Base-by-base conservation (phyloP, 2,113 vertebrate species). In the Caretta caretta region DNA sequence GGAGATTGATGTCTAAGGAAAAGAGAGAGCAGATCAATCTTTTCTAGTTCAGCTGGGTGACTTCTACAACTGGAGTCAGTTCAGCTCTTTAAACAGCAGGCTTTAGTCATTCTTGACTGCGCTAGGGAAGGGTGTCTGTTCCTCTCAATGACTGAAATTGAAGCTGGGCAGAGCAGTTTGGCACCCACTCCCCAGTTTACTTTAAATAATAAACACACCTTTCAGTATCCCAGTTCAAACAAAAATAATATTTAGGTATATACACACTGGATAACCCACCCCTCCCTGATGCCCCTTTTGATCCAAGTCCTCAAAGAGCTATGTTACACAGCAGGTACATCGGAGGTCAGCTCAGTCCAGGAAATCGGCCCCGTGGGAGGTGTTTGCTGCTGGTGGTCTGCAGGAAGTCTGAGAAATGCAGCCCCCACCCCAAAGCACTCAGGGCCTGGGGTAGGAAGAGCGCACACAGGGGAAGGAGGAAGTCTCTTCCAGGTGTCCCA, bases 241-340 rank as follows among this genome's bases (percentile, higher is more conserved):
- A 93, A 96, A 93, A 97, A 86, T 93, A 95, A 94, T 94, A 46
- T 78, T 97, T 96, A 96, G 81, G 92, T 97, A 97, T 97, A 95
- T 97, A 98, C 97, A 97, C 90, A 90, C 96, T 86, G 83, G 83
- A 94, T 25, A 49, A 83, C 84, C 89, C 76, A 83, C 62, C 86
- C 93, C 88, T 93, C 89, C 75, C 54, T 24, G 90, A 69, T 38
- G 35, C 35, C 62, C 65, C 65, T 69, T 35, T 38, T 10, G 24
- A 65, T 86, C 87, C 88, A 62, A 12, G 85, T 86, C 93, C 87
- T 94, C 94, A 86, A 78, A 89, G 90, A 86, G 59, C 78, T 5
- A 62, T 59, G 59, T 92, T 86, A 78, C 88, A 83, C 87, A 80
- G 90, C 82, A 84, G 81, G 53, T 87, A 92, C 87, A 80, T 35